Conservation (phyloP, 1,140 invertebrate genomes). For the Drosophila aff. region DNA sequence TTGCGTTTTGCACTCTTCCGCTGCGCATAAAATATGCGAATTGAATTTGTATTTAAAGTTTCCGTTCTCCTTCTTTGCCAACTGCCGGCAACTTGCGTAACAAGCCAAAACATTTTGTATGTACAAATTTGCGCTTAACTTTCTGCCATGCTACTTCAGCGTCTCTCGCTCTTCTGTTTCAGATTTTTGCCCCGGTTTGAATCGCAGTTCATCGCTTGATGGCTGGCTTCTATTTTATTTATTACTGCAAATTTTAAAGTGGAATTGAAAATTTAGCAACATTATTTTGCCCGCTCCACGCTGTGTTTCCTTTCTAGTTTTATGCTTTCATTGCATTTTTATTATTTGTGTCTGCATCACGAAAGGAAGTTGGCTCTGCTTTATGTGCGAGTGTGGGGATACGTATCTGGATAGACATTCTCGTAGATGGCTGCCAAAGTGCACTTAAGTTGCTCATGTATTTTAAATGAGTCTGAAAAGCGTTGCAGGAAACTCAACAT, state of each 20-base stretch:
- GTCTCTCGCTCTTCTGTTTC: slow-evolving; percentile 9
- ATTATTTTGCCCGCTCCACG: slow-evolving; percentile 45
- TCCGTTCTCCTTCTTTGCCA: slow-evolving; percentile 48
- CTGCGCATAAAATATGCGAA: slow-evolving; percentile 80
- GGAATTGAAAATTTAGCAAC: slow-evolving; percentile 54
- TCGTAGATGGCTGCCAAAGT: slow-evolving; percentile 78
- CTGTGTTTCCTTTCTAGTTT: slow-evolving; percentile 71
- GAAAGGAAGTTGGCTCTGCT: slow-evolving; percentile 65
- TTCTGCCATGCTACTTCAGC: slow-evolving; percentile 35
- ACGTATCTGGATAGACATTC: slow-evolving; percentile 44
- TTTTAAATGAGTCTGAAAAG: slow-evolving; percentile 84
- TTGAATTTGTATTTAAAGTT: slow-evolving; percentile 84
- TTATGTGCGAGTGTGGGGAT: slow-evolving; percentile 17
- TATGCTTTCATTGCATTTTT: slow-evolving; percentile 82
- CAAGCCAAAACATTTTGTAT: slow-evolving; percentile 81
- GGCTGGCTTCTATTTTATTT: slow-evolving; percentile 51
- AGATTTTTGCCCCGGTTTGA: slow-evolving; percentile 3
- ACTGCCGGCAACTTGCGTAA: slow-evolving; percentile 67
- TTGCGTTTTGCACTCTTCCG: slow-evolving; percentile 59
- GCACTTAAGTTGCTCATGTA: slow-evolving; percentile 84
- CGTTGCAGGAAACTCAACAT: slow-evolving; percentile 76
- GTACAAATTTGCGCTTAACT: slow-evolving; percentile 79
- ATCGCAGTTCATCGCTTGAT: slow-evolving; percentile 55
- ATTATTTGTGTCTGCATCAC: slow-evolving; percentile 73
- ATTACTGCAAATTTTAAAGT: slow-evolving; percentile 53